Base-by-base conservation (phyloP, 2,797 vertebrate genomes). In the Buphagus erythrorhynchus region DNA sequence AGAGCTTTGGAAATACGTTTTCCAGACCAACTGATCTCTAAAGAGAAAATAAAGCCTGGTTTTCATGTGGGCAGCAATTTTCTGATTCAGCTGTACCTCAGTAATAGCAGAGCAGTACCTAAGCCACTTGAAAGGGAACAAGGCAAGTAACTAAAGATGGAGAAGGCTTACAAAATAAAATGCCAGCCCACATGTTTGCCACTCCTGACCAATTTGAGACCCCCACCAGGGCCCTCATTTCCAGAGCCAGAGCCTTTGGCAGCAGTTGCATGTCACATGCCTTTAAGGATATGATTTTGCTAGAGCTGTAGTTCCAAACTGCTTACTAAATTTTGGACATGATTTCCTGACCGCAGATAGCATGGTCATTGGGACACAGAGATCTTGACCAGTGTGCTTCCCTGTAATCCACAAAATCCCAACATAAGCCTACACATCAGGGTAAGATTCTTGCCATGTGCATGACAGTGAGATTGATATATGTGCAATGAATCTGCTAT, bases 71-170 rank as follows among this genome's bases (percentile, higher is more conserved):
- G 17, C 17, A 86, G 26, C 9, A 28, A 55, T 75, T 33, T 45
- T 92, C 57, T 55, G 6, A 59, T 79, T 67, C 11, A 20, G 45
- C 81, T 89, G 55, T 65, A 77, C 46, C 69, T 95, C 48, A 48
- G 33, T 13, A 24, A 42, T 54, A 86, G 63, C 38, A 36, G 59
- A 90, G 72, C 45, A 59, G 29, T 54, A 78, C 55, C 36, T 92
- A 75, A 48, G 40, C 38, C 63, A 45, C 45, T 81, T 71, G 46
- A 82, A 85, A 94, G 17, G 51, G 42, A 75, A 54, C 22, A 68
- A 49, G 46, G 4, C 19, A 46, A 58, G 43, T 14, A 67, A 51
- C 5, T 52, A n/a, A 88, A 83, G 25, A 77, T 24, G 22, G 9
- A 16, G 4, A 59, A 59, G 26, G 20, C 16, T 90, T 86, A 61